phyloP scores from a whole-genome alignment of 2,888 invertebrate species.

The Erebia epiphron region DNA sequence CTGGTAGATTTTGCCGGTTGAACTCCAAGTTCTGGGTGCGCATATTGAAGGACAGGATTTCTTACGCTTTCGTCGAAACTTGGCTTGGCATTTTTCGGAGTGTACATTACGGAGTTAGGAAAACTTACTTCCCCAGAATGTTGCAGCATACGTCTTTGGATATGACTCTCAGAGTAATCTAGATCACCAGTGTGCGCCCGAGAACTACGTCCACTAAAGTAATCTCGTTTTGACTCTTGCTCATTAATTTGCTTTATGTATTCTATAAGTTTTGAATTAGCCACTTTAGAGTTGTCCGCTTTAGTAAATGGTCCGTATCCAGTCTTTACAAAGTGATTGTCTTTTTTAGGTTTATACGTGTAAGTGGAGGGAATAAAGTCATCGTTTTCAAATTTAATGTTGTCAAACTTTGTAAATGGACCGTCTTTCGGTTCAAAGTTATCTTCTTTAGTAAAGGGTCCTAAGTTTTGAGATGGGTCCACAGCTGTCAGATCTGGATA shows the following conservation, averaged over 20 bases:
- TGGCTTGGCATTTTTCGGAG: slow-evolving; percentile 83
- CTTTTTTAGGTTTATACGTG: slow-evolving; percentile 72
- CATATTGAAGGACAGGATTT: slow-evolving; percentile 90
- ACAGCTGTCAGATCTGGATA: slow-evolving; percentile 63
- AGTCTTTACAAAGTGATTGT: slow-evolving; percentile 69
- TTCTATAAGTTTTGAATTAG: slow-evolving; percentile 84
- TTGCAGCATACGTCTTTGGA: slow-evolving; percentile 88
- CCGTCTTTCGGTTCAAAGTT: slow-evolving; percentile 82
- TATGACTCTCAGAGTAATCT: slow-evolving; percentile 80
- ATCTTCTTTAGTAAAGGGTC: slow-evolving; percentile 85
- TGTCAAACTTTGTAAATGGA: slow-evolving; percentile 85
- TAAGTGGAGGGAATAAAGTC: slow-evolving; percentile 65
- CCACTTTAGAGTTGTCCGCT: slow-evolving; percentile 83
- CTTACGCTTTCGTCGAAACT: slow-evolving; percentile 87
- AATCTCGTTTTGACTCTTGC: slow-evolving; percentile 84
- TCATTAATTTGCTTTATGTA: slow-evolving; percentile 87
- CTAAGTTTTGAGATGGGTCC: slow-evolving; percentile 70
- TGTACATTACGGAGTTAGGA: slow-evolving; percentile 86
- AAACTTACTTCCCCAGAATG: slow-evolving; percentile 85
- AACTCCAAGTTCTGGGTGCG: slow-evolving; percentile 90
- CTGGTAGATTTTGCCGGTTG: slow-evolving; percentile 86
- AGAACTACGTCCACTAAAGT: slow-evolving; percentile 80
- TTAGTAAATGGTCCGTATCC: slow-evolving; percentile 85
- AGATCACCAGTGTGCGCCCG: slow-evolving; percentile 74
- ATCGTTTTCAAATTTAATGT: slow-evolving; percentile 69